Conservation (phyloP, 2,797 vertebrate genomes). For the Lerista edwardsae region DNA sequence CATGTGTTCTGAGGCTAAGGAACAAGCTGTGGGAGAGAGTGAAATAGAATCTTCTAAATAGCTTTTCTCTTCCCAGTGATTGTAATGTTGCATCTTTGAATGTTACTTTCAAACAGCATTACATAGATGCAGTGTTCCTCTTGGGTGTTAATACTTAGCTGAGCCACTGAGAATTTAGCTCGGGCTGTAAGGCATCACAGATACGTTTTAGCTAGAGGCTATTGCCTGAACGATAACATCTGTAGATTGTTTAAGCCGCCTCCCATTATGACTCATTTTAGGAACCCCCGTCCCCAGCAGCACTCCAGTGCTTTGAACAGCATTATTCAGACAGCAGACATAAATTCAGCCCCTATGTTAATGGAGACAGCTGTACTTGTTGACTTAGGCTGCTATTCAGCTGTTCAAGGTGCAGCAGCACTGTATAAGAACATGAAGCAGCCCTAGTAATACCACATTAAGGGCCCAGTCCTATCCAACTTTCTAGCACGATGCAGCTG, state of each 20-base stretch:
- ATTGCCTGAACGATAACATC: neutral
- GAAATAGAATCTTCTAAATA: conserved; percentile 15
- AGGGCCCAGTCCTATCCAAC: too few species aligned
- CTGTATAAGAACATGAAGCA: neutral
- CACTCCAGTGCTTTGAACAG: neutral
- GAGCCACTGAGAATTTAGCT: neutral
- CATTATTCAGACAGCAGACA: neutral
- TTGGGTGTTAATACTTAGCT: neutral
- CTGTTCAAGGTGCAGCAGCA: neutral
- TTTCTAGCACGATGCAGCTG: too few species aligned
- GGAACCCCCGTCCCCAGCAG: too few species aligned
- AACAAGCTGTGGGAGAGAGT: neutral
- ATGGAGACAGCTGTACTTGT: neutral
- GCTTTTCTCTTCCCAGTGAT: conserved; percentile 20
- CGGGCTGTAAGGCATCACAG: neutral
- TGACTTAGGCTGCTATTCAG: neutral
- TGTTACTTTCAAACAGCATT: neutral
- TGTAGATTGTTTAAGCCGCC: neutral
- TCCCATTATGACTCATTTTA: neutral
- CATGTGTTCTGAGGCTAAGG: conserved; percentile 16
- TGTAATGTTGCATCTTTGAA: neutral
- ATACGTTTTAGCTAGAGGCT: neutral
- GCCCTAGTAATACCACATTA: neutral
- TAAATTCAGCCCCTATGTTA: neutral
- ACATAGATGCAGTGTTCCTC: too few species aligned